Conservation (phyloP, 1,140 invertebrate genomes). For the Parasteatoda tepidariorum region DNA sequence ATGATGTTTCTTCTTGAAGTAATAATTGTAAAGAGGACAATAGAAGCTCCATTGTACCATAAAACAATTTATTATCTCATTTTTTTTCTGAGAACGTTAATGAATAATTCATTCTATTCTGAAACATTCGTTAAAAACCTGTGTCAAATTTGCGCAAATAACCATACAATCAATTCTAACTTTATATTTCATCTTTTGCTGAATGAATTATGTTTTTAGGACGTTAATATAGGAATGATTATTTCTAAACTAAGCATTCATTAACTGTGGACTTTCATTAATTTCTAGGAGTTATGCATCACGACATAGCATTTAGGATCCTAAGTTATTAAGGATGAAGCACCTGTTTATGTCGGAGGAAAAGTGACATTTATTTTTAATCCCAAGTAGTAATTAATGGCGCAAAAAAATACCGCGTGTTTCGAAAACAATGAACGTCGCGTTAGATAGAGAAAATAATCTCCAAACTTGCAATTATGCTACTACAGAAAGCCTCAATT, state of each 20-base stretch:
- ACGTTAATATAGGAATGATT: constrained; percentile 41
- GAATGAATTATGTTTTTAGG: constrained; percentile 27
- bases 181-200: background rate
- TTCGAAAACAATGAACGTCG: background rate
- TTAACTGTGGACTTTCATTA: constrained; percentile 31
- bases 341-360: constrained; percentile 20
- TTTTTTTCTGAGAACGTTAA: background rate
- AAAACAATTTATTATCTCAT: constrained; percentile 24
- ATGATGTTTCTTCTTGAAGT: background rate
- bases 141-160: constrained; percentile 17
- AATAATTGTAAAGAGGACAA: background rate
- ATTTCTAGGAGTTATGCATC: constrained; percentile 35
- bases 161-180: constrained; percentile 22
- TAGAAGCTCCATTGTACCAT: background rate
- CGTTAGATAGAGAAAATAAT: no score
- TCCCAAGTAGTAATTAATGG: background rate
- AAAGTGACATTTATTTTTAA: background rate
- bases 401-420: background rate
- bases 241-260: constrained; percentile 42
- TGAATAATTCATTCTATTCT: constrained; percentile 33
- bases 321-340: constrained; percentile 15
- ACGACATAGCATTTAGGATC: background rate
- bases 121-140: constrained; percentile 17
- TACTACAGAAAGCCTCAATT: no score
- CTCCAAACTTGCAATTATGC: no score